Percentiles rank a stretch among this genome's conserved stretches.
phyloP scores from a whole-genome alignment of 2,113 vertebrate species.

The Phrynocephalus versicolor region DNA sequence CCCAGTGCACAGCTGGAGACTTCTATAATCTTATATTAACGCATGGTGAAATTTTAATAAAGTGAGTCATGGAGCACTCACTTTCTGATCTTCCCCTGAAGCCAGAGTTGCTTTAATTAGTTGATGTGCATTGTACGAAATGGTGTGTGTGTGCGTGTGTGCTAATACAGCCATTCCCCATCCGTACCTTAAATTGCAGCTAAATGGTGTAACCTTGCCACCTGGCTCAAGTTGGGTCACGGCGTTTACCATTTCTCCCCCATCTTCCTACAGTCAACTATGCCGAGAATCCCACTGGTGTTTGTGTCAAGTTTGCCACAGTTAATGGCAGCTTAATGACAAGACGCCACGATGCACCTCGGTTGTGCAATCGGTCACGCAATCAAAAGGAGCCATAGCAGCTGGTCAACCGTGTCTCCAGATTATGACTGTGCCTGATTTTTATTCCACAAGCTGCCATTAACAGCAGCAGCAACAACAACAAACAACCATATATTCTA shows the following conservation, averaged over 20 bases:
- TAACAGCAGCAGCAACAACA: no score
- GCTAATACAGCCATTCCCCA: slow-evolving; percentile 61
- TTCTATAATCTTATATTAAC: slow-evolving; percentile 59
- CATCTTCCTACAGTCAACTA: not conserved
- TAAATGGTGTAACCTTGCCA: slow-evolving; percentile 65
- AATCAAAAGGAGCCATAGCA: no score
- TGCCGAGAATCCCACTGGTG: no score
- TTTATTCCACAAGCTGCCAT: no score
- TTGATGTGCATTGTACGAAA: slow-evolving; percentile 65
- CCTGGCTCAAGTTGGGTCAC: not conserved
- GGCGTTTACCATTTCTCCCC: not conserved
- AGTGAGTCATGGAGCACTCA: slow-evolving; percentile 64
- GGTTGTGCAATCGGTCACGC: no score
- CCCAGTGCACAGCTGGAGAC: slow-evolving; percentile 41
- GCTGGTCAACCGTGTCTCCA: no score
- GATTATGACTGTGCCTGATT: no score
- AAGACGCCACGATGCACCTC: no score
- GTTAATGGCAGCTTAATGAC: no score
- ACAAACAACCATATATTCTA: no score
- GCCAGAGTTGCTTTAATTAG: slow-evolving; percentile 71
- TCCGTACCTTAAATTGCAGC: slow-evolving; percentile 6
- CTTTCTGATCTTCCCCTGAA: slow-evolving; percentile 72
- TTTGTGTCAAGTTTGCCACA: no score
- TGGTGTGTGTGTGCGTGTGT: slow-evolving; percentile 40
- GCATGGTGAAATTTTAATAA: slow-evolving; percentile 64